Evolutionary conservation across 2,888 invertebrate genomes (phyloP), one percentile per base, ranked within the genome.

Genomic region (Agriopis aurantiaria): DNA sequence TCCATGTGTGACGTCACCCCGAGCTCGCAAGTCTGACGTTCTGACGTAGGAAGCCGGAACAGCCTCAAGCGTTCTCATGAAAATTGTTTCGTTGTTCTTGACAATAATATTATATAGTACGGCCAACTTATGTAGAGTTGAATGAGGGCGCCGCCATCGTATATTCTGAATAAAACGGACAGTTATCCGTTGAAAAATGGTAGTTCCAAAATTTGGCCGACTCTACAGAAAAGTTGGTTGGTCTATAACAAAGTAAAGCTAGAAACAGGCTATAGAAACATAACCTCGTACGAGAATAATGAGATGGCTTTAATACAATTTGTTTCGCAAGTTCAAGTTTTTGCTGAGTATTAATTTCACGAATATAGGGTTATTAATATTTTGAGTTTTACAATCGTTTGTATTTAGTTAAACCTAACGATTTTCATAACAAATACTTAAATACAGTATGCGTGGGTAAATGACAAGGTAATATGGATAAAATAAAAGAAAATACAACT

Each of bases 81-180:
- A 69, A 73, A 73, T 73, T 73, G 71, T 73, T 71, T 66, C 65
- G 59, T 71, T 65, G 64, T 62, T 67, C 56, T 62, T 65, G 53
- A 49, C 53, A 62, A 64, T 68, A 33, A 33, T 5, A 64, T 59
- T 23, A 46, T 23, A 56, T 43, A 40, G 12, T 33, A 56, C 56
- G 41, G 43, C 14, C 56, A 43, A 43, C 14, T n/a, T 41, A 43
- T 43, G 6, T 14, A 10, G 14, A 41, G 41, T 56, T n/a, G 41
- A 43, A 43, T 7, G 14, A 56, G 12, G 7, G 55, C 3, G 58
- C 23, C 46, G 46, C 43, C 23, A 33, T 46, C 3, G 11, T 33
- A 17, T 46, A 46, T 12, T 23, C 12, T 23, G 10, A 8, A 46
- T 12, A 46, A 57, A 43, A 11, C 5, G 17, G 10, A 45, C 10